Conservation (phyloP, 2,888 invertebrate genomes). For the Synergus umbraculus region DNA sequence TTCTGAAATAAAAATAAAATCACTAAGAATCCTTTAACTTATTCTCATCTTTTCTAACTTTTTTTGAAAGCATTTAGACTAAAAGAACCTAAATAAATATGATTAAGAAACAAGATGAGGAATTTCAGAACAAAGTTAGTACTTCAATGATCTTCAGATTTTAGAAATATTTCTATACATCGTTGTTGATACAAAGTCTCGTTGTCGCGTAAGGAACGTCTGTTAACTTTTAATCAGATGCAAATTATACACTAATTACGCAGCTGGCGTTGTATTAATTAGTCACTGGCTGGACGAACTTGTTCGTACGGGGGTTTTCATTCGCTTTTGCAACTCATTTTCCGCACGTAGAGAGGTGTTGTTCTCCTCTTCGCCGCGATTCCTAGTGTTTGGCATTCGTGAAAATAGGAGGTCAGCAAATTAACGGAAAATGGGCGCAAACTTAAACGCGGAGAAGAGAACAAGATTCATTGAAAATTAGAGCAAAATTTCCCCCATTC, state of each 20-base stretch:
- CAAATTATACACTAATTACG: slow-evolving; percentile 69
- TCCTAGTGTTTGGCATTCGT: neutral
- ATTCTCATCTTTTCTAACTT: too few species aligned
- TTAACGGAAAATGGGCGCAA: slow-evolving; percentile 9
- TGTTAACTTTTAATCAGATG: slow-evolving; percentile 71
- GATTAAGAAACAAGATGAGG: neutral
- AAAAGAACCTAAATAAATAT: neutral
- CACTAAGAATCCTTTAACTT: neutral
- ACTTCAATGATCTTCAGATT: too few species aligned
- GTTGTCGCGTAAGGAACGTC: slow-evolving; percentile 49
- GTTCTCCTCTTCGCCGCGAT: neutral
- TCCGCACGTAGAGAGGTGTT: neutral
- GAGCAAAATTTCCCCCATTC: neutral
- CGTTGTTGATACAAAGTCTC: neutral
- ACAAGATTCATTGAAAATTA: neutral
- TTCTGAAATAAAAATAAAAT: neutral
- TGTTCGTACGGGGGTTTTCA: neutral
- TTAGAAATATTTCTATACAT: neutral
- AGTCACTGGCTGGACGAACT: slow-evolving; percentile 46
- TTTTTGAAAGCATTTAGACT: too few species aligned
- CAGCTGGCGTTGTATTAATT: slow-evolving; percentile 66
- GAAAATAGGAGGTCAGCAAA: slow-evolving; percentile 10
- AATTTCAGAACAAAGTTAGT: neutral
- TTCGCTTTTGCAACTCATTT: neutral
- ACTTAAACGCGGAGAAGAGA: neutral